phyloP scores from a whole-genome alignment of 2,888 invertebrate species.

The Pristionchus fissidentatus region DNA sequence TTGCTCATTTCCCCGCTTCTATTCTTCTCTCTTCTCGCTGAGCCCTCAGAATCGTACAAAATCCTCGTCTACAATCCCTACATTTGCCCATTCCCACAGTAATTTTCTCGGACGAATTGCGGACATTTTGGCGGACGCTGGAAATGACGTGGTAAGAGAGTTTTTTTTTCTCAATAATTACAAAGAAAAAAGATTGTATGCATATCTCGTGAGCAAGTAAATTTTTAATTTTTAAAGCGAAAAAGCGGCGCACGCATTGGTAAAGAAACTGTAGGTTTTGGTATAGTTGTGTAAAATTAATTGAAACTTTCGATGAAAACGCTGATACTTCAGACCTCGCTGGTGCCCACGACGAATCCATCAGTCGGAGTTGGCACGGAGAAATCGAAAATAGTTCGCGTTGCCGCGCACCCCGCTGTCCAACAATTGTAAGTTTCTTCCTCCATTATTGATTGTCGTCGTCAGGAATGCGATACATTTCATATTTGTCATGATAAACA shows the following conservation, averaged over 20 bases:
- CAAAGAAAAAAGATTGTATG: too few species aligned
- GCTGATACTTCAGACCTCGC: slow-evolving; percentile 40
- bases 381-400: slow-evolving; percentile 3
- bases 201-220: too few species aligned
- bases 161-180: too few species aligned
- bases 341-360: neutral
- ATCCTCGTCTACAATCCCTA: slow-evolving; percentile 56
- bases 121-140: slow-evolving; percentile 55
- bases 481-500: neutral
- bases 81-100: slow-evolving; percentile 55
- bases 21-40: too few species aligned
- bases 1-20: too few species aligned
- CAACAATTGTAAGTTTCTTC: neutral
- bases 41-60: slow-evolving; percentile 46
- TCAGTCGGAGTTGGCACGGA: neutral
- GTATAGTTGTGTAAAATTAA: too few species aligned
- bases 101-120: slow-evolving; percentile 58
- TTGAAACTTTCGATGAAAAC: too few species aligned
- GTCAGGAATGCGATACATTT: too few species aligned
- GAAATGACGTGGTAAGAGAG: slow-evolving; percentile 58
- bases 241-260: too few species aligned
- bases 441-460: too few species aligned
- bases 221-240: too few species aligned
- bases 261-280: too few species aligned
- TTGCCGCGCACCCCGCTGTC: neutral